These are phyloP conservation scores for Oxyscelio sp. DNA, from an alignment of 2,888 invertebrate species.

Conservation along the genomic window DNA sequence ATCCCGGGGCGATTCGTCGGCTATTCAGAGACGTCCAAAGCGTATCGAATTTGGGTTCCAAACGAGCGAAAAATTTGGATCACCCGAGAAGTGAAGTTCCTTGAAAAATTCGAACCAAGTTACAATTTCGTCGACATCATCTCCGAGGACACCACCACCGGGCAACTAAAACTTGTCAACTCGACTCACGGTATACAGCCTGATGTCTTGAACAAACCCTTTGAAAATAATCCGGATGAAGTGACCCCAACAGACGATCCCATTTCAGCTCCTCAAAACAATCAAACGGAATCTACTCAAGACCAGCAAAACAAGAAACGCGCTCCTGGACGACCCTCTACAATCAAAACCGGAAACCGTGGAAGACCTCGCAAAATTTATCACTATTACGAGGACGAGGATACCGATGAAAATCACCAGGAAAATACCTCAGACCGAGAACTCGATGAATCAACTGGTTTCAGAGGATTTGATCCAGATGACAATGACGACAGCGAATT, in stretches of 20 bases:
- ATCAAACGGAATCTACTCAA: no score
- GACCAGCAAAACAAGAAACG: not conserved
- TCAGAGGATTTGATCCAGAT: no score
- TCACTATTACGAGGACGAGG: no score
- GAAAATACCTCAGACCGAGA: no score
- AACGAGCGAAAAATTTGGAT: not conserved
- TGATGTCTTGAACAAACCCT: no score
- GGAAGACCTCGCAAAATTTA: not conserved
- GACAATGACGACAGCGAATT: not conserved
- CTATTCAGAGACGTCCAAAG: not conserved
- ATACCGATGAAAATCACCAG: no score
- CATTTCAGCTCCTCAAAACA: no score
- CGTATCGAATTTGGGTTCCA: not conserved
- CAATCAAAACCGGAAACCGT: no score
- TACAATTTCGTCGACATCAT: not conserved
- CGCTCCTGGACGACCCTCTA: not conserved
- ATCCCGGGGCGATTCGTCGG: not conserved
- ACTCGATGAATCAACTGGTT: no score
- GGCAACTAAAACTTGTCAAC: not conserved
- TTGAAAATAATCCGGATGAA: no score
- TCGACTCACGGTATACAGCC: not conserved
- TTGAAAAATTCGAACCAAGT: not conserved
- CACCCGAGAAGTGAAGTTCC: constrained; percentile 10
- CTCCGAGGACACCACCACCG: not conserved
- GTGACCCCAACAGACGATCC: no score